A percentile compares a stretch with the other conserved stretches of the same genome.
These are phyloP conservation scores for Sinodicranocentrus sp. DNA, from an alignment of 2,888 invertebrate genomes.

Conservation along the genomic window DNA sequence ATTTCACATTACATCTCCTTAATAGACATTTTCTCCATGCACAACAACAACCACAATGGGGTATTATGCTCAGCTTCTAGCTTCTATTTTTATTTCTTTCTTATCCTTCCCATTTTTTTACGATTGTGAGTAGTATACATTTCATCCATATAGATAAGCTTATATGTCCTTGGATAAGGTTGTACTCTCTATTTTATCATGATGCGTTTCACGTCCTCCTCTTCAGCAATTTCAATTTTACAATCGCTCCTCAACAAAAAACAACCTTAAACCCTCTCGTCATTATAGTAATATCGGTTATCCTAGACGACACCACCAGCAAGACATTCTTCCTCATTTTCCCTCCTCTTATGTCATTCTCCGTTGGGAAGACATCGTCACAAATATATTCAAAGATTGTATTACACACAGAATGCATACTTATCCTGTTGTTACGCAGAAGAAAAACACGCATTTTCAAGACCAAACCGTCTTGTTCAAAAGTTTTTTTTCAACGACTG, in stretches of 20 bases:
- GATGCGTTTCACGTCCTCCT: neutral
- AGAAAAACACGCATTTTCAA: conserved; percentile 6
- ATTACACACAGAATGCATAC: conserved; percentile 22
- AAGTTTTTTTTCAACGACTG: too few relatives aligned
- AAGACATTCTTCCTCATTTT: neutral
- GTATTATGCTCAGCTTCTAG: too few relatives aligned
- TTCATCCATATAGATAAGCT: too few relatives aligned
- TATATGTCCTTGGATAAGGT: too few relatives aligned
- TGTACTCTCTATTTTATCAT: too few relatives aligned
- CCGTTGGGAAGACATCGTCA: neutral
- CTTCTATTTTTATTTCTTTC: too few relatives aligned
- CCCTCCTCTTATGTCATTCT: neutral
- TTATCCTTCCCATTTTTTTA: too few relatives aligned
- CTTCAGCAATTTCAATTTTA: conserved; percentile 36
- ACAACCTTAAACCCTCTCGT: neutral
- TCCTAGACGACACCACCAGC: neutral
- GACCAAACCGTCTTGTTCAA: too few relatives aligned
- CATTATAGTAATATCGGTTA: neutral
- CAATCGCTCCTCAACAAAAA: neutral
- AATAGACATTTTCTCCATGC: too few relatives aligned
- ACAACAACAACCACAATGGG: too few relatives aligned
- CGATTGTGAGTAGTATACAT: too few relatives aligned
- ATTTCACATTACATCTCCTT: too few relatives aligned
- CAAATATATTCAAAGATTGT: conserved; percentile 27
- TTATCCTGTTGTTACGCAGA: neutral